These are phyloP conservation scores for Pitangus sulphuratus DNA, from an alignment of 2,797 vertebrate species.

Conservation along the genomic window DNA sequence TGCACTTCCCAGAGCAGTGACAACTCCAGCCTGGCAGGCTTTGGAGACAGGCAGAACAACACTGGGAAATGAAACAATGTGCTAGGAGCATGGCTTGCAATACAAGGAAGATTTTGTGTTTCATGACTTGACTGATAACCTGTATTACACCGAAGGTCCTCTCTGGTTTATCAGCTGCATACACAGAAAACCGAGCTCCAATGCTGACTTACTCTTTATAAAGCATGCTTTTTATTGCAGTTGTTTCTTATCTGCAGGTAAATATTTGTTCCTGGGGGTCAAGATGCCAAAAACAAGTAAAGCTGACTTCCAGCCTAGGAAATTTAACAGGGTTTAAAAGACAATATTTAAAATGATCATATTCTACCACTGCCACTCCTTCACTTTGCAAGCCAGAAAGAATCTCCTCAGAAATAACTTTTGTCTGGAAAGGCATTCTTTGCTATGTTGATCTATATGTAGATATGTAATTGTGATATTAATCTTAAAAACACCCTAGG, in stretches of 20 bases:
- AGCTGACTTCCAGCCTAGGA: background rate
- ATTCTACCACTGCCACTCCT: background rate
- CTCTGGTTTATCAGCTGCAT: background rate
- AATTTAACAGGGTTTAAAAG: background rate
- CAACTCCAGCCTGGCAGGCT: background rate
- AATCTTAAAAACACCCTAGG: background rate
- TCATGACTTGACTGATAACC: background rate
- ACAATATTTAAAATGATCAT: background rate
- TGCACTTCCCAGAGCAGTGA: accelerated
- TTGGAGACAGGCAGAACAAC: background rate
- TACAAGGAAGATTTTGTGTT: background rate
- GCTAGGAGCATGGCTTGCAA: background rate
- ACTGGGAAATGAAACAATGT: background rate
- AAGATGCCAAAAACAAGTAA: background rate
- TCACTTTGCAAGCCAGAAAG: background rate
- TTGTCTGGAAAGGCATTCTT: background rate
- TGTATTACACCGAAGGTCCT: background rate
- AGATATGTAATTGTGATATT: background rate
- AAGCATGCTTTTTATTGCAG: background rate
- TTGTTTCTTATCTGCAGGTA: background rate
- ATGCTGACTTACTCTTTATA: background rate
- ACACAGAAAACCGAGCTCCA: background rate
- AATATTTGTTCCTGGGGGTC: background rate
- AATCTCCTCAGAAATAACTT: background rate
- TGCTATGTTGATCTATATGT: background rate